Evolutionary conservation across 2,888 invertebrate species (phyloP).

Genomic region (Campoletis raptor): DNA sequence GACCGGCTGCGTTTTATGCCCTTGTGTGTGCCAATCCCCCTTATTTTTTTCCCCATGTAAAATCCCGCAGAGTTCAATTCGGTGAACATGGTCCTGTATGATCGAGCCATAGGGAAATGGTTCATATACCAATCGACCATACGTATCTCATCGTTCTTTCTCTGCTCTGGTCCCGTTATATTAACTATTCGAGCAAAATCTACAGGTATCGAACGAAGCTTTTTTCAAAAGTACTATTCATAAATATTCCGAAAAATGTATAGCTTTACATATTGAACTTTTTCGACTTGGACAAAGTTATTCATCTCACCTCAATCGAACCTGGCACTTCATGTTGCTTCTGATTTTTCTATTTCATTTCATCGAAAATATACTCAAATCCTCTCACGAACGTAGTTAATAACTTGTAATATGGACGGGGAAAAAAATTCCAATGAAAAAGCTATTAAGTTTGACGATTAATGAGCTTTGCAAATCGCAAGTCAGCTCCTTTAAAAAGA

Average conservation of each 20-base stretch:
- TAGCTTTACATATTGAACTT: background rate
- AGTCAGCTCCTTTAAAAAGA: background rate
- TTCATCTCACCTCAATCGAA: background rate
- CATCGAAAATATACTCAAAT: background rate
- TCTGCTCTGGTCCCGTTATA: background rate
- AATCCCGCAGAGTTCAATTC: background rate
- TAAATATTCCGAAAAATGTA: background rate
- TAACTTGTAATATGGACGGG: background rate
- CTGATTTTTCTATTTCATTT: background rate
- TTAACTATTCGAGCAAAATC: background rate
- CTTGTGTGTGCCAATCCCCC: conserved; percentile 53
- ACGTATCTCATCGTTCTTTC: background rate
- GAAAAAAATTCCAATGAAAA: background rate
- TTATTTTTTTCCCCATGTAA: conserved; percentile 8
- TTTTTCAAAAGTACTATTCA: background rate
- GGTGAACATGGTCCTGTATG: background rate
- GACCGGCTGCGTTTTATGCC: conserved; percentile 78
- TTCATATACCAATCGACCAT: background rate
- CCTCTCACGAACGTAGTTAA: background rate
- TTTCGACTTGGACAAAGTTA: background rate
- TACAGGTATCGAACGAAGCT: background rate
- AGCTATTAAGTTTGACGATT: background rate
- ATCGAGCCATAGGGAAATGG: conserved; percentile 5
- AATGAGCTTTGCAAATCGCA: background rate
- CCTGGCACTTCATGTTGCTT: background rate